phyloP scores from a whole-genome alignment of 35 echinoderm and acorn worm species.

The Hemicentrotus pulcherrimus region DNA sequence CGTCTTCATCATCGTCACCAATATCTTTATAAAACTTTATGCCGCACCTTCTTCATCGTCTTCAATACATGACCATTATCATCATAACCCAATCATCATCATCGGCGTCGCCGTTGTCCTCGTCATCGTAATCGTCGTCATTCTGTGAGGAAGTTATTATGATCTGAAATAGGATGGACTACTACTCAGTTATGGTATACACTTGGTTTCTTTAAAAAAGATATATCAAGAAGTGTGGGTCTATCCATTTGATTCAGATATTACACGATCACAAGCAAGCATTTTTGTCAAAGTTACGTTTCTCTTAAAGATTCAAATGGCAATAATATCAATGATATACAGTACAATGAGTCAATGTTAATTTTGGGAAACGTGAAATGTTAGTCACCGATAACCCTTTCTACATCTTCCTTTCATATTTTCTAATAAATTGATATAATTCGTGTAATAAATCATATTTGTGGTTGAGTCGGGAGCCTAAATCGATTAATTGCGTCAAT shows the following conservation, averaged over 20 bases:
- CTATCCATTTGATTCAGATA: no score
- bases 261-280: no score
- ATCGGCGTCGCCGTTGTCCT: neutral
- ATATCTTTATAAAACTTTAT: neutral
- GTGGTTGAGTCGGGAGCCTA: neutral
- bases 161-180: no score
- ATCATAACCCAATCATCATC: neutral
- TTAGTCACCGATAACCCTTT: neutral
- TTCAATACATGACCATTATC: neutral
- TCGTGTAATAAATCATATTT: neutral
- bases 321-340: no score
- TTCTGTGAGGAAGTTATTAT: no score
- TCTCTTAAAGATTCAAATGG: no score
- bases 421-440: neutral
- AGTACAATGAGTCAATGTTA: no score
- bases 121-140: no score
- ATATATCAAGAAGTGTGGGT: no score
- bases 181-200: no score
- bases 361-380: neutral
- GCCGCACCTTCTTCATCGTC: neutral
- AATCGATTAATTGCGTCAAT: neutral
- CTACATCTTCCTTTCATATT: neutral
- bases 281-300: no score
- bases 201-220: no score
- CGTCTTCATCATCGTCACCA: neutral